Base-by-base conservation (phyloP, 2,797 vertebrate species). In the Anisognathus igniventris region DNA sequence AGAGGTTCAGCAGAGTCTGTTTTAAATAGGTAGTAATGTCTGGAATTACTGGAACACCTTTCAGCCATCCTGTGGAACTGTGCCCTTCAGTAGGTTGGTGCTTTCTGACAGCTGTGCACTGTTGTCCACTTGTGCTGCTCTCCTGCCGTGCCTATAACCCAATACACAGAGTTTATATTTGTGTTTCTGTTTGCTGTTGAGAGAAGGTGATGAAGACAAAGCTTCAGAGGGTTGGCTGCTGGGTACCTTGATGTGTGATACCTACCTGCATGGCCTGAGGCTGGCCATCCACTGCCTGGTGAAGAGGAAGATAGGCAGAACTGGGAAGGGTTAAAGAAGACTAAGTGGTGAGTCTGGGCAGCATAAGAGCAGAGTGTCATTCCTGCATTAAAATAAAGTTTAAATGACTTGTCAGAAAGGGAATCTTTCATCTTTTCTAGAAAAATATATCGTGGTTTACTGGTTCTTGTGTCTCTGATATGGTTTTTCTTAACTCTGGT, bases 271-370 rank as follows among this genome's bases (percentile, higher is more conserved):
- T 17, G 12, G 33, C 8, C 25, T 67, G 48, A 25, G 25, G 14
- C 68, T 66, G 51, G 11, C 18, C 2, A 2, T 19, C 6, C 1
- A 1, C 4, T 51, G n/a, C 0, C 1, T 40, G 23, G 11, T 64
- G 28, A 74, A 58, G 27, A 51, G 23, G 50, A 77, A 40, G 45
- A 45, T 33, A 12, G 21, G 7, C 23, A 50, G 42, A 30, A 50
- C 22, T 8, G 23, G 42, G 35, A 68, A 67, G 20, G 8, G 6
- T 12, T 66, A 11, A 24, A 56, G 68, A 42, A 62, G 51, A 39
- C 5, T 9, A 39, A 20, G 5, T 35, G 8, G 6, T 39, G 30
- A n/a, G 54, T 60, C 14, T 53, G 37, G 42, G 10, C 23, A 68
- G 13, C 9, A 6, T 8, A 42, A 18, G 9, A 67, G 19, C 2